phyloP scores from a whole-genome alignment of 2,797 vertebrate genomes.

The Macrochelys suwanniensis region DNA sequence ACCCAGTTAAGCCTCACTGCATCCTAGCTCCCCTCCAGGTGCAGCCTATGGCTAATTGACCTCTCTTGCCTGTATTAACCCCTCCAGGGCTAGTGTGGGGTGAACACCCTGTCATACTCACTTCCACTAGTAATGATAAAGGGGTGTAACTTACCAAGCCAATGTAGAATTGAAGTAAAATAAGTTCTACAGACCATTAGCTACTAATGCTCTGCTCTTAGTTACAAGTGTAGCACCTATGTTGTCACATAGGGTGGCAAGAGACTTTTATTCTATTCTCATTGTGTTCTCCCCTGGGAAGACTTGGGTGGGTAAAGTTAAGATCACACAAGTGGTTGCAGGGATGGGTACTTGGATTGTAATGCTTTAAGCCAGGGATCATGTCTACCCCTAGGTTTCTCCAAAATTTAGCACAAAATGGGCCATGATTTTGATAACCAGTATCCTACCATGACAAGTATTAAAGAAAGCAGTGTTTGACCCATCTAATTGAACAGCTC shows the following conservation, averaged over 20 bases:
- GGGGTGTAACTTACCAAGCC: not conserved
- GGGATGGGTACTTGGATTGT: not conserved
- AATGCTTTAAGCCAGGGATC: not conserved
- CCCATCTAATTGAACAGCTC: slow-evolving; percentile 33
- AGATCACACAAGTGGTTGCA: not conserved
- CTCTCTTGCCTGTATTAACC: too few species aligned
- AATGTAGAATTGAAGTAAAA: not conserved
- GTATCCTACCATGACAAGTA: not conserved
- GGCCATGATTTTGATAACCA: not conserved
- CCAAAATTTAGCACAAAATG: not conserved
- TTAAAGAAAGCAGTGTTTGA: slow-evolving; percentile 17
- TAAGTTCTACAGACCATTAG: not conserved
- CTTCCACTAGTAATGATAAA: too few species aligned
- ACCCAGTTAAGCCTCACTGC: too few species aligned
- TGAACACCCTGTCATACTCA: too few species aligned
- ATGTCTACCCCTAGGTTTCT: not conserved
- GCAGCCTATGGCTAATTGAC: too few species aligned
- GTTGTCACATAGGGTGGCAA: not conserved
- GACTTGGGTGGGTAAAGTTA: not conserved
- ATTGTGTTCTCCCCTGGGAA: not conserved
- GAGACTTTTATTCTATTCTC: not conserved
- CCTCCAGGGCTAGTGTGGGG: too few species aligned
- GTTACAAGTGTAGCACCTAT: not conserved
- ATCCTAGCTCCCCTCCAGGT: too few species aligned
- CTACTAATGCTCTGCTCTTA: not conserved